These are phyloP conservation scores for Phortica variegata DNA, from an alignment of 1,140 invertebrate genomes.

Conservation along the genomic window DNA sequence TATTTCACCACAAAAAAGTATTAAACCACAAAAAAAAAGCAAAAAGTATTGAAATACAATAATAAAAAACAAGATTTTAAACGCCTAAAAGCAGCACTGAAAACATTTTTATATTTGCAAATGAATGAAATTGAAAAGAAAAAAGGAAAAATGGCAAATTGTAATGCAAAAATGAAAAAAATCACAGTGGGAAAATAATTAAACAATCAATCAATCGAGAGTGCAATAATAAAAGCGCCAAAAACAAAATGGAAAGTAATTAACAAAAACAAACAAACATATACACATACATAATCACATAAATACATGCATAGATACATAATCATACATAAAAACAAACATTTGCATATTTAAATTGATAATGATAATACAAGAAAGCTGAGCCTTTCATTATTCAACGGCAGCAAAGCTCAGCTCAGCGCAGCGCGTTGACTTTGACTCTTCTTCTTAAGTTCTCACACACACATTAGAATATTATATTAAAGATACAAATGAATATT, in stretches of 20 bases:
- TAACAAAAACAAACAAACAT: constrained; percentile 10
- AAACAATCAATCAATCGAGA: constrained; percentile 15
- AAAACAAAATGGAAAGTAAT: background rate
- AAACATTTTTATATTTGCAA: constrained; percentile 26
- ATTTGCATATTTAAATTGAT: too few species aligned
- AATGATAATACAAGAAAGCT: too few species aligned
- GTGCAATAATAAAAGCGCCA: background rate
- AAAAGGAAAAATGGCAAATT: constrained; percentile 14
- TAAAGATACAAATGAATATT: too few species aligned
- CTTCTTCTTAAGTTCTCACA: too few species aligned
- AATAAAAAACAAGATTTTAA: constrained; percentile 3
- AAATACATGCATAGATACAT: constrained; percentile 9
- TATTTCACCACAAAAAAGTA: too few species aligned
- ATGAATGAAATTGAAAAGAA: constrained; percentile 18
- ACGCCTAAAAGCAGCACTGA: constrained; percentile 39
- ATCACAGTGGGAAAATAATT: constrained; percentile 24
- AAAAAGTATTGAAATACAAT: background rate
- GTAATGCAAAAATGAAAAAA: constrained; percentile 8
- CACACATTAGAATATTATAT: too few species aligned
- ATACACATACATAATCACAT: constrained; percentile 18
- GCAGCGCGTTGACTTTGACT: too few species aligned
- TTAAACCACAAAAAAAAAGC: constrained; percentile 3
- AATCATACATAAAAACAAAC: constrained; percentile 21
- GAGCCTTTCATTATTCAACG: too few species aligned
- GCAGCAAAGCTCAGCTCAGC: too few species aligned